Evolutionary conservation across 2,888 invertebrate species (phyloP).

Genomic region (Pyrochroa serraticornis): DNA sequence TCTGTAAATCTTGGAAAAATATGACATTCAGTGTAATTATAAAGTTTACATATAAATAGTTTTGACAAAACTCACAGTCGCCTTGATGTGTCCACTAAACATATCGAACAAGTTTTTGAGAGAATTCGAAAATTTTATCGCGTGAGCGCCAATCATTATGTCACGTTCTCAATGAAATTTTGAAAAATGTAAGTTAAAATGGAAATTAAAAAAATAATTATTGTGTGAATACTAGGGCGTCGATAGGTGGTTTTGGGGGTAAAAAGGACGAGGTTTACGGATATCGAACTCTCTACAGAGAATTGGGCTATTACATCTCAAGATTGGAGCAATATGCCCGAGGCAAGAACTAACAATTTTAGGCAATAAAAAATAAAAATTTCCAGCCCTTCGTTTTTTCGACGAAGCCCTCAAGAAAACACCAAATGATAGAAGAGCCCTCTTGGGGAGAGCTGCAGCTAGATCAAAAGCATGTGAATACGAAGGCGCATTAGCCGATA

Average conservation of each 20-base stretch:
- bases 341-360: slow-evolving; percentile 38
- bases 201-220: no score
- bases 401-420: slow-evolving; percentile 49
- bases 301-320: slow-evolving; percentile 51
- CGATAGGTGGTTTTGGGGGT: not conserved
- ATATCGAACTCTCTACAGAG: slow-evolving; percentile 48
- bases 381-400: slow-evolving; percentile 48
- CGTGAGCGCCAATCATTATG: no score
- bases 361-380: not conserved
- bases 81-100: no score
- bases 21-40: no score
- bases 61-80: no score
- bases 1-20: no score
- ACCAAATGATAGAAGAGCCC: slow-evolving; percentile 60
- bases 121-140: no score
- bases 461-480: slow-evolving; percentile 64
- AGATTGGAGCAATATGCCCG: slow-evolving; percentile 51
- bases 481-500: slow-evolving; percentile 62
- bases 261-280: slow-evolving; percentile 47
- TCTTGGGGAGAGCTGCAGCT: slow-evolving; percentile 63
- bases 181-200: no score
- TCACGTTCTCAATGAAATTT: no score
- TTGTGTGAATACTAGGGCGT: no score
- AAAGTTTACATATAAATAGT: no score
- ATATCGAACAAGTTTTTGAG: no score